phyloP scores from a whole-genome alignment of 2,113 vertebrate species.

The Micronycteris hirsuta region DNA sequence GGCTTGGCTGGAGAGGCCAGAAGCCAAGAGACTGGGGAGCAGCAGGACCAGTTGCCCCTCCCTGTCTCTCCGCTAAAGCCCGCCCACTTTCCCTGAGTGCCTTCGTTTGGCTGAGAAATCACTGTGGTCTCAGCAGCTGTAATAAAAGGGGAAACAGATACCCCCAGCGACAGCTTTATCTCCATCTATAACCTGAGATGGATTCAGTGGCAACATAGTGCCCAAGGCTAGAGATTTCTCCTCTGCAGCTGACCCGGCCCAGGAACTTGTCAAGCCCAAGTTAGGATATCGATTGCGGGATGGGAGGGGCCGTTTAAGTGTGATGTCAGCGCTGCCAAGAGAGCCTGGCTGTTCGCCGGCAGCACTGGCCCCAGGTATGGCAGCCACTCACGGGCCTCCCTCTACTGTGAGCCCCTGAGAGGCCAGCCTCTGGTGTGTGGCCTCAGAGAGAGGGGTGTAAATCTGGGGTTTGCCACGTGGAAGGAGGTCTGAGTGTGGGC shows the following conservation, averaged over 20 bases:
- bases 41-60: not conserved
- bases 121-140: not conserved
- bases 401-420: not conserved
- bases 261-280: constrained; percentile 47
- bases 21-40: not conserved
- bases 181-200: not conserved
- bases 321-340: not conserved
- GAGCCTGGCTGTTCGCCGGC: not conserved
- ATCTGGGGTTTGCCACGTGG: not conserved
- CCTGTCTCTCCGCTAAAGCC: not conserved
- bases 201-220: not conserved
- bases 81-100: not conserved
- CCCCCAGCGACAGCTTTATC: constrained; percentile 19
- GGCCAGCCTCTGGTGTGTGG: not conserved
- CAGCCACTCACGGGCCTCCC: not conserved
- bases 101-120: constrained; percentile 49
- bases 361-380: not conserved
- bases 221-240: constrained; percentile 50
- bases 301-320: not conserved
- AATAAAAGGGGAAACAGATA: constrained; percentile 41
- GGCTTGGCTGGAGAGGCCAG: not conserved
- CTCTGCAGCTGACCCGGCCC: not conserved
- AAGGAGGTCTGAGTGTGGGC: not conserved
- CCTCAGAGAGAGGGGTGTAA: not conserved
- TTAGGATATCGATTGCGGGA: not conserved